Evolutionary conservation across 92 coral and sea anemone species (phyloP), one percentile per base, ranked within the genome.

Genomic region (Phenganax stokvisi): DNA sequence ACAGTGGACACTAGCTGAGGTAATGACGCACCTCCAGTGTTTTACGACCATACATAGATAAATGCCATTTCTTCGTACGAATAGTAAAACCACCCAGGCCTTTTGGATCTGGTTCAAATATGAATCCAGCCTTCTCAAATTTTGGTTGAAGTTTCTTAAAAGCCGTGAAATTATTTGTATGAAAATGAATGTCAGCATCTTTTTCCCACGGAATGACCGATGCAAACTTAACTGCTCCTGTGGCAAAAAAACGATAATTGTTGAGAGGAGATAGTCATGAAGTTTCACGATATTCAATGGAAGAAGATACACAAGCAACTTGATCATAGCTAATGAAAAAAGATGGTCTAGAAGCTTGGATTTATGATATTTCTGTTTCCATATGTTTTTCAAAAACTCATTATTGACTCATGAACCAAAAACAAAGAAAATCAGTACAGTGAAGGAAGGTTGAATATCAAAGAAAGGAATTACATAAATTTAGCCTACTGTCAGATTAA

Each of bases 121-220:
- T 44, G 13, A 65, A 60, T 13, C 71, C 82, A 25, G 72, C 71
- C 6, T 30, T 52, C 51, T 47, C 51, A 16, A 65, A 78, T 60
- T 56, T 74, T 17, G 62, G 62, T 28, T 29, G 57, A 2, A 74
- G 71, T 44, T 78, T 78, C 29, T 57, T 53, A 55, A 59, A 37
- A 1, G 71, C 82, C 8, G 51, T 30, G 72, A 57, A 78, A 57
- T 58, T 31, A 27, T 60, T 30, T 5, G 82, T 60, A 30, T 60
- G 82, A 59, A 78, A 78, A 54, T 60, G 71, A 20, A 78, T 78
- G 25, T 57, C 82, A 27, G 82, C 82, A 53, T 78, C 82, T 31
- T 78, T 78, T 59, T 59, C 71, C 82, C 82, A 78, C 55, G 82
- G 82, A 25, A 78, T 37, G 3, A 78, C 82, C 37, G 82, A 78